Evolutionary conservation across 2,113 vertebrate species (phyloP).

Genomic region (Calypte anna): DNA sequence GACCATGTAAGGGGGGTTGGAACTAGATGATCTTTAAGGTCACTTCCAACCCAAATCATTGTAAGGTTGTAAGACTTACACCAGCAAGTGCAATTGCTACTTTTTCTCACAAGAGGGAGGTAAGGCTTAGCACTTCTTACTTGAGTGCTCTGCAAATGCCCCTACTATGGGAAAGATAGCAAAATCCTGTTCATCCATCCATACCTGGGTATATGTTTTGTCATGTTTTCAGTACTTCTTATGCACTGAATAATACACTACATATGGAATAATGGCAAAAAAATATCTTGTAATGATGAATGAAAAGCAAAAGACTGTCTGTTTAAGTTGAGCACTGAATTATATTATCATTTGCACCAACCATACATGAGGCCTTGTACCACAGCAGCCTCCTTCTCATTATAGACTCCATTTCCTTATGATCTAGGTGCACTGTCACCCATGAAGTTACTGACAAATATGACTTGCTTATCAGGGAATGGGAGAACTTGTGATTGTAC

Average conservation of each 20-base stretch:
- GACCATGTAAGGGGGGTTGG: too few species aligned
- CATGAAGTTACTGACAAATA: not conserved
- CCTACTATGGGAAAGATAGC: not conserved
- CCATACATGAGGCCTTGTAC: not conserved
- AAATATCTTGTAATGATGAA: not conserved
- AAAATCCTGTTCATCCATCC: not conserved
- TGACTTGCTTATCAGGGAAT: not conserved
- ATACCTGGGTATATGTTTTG: not conserved
- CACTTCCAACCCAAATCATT: too few species aligned
- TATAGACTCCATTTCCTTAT: not conserved
- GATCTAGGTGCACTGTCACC: not conserved
- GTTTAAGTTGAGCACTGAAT: not conserved
- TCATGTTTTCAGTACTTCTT: not conserved
- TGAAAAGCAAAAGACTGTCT: not conserved
- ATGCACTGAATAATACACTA: not conserved
- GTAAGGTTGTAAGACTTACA: not conserved
- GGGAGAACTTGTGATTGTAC: not conserved
- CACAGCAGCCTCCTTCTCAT: not conserved
- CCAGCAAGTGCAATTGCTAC: not conserved
- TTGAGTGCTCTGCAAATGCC: not conserved
- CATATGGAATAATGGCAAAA: not conserved
- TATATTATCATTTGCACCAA: fast-evolving
- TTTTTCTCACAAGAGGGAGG: constrained; percentile 36
- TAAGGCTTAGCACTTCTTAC: constrained; percentile 24
- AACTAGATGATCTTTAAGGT: too few species aligned